phyloP scores from a whole-genome alignment of 2,888 invertebrate genomes.

The Hofmannophila pseudospretella region DNA sequence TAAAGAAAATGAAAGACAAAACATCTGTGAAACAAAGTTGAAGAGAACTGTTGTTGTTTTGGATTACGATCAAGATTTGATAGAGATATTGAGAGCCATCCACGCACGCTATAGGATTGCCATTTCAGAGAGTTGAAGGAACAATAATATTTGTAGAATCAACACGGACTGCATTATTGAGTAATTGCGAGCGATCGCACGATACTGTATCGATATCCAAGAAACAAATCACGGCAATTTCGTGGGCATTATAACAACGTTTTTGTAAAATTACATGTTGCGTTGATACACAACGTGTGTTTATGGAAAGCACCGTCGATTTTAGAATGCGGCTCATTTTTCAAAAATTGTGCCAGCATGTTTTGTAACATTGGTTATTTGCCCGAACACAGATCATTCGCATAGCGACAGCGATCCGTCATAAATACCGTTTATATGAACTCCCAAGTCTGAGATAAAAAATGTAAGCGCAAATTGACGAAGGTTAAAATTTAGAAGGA shows the following conservation, averaged over 20 bases:
- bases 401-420: background rate
- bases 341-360: slow-evolving; percentile 1
- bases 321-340: slow-evolving; percentile 25
- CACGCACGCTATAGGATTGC: no score
- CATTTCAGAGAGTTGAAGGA: slow-evolving; percentile 19
- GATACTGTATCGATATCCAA: slow-evolving; percentile 46
- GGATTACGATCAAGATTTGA: no score
- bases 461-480: background rate
- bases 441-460: background rate
- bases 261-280: slow-evolving; percentile 61
- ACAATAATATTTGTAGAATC: slow-evolving; percentile 48
- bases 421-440: background rate
- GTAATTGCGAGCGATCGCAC: slow-evolving; percentile 55
- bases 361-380: background rate
- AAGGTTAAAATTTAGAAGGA: background rate
- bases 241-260: slow-evolving; percentile 60
- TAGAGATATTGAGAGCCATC: no score
- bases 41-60: no score
- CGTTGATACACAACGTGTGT: slow-evolving; percentile 47
- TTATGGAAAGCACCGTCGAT: slow-evolving; percentile 50
- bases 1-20: no score
- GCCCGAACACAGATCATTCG: background rate
- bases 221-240: slow-evolving; percentile 68
- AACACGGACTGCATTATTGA: slow-evolving; percentile 49
- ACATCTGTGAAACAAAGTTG: no score